These are phyloP conservation scores for Drosophila saltans DNA, from an alignment of 1,140 invertebrate genomes.

Conservation along the genomic window DNA sequence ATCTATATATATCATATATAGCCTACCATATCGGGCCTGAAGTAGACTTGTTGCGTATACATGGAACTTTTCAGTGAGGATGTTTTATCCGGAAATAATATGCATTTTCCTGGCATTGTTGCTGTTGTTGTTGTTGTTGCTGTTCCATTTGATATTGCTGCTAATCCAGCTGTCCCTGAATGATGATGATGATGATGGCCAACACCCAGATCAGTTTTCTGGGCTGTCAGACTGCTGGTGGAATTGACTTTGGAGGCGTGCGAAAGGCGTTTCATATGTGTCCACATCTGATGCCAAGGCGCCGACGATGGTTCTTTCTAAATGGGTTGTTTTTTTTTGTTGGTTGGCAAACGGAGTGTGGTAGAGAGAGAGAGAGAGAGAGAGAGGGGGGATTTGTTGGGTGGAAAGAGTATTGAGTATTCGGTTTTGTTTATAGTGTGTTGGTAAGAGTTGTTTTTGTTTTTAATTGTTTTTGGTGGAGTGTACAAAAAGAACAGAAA, in stretches of 20 bases:
- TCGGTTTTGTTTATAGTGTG: conserved; percentile 41
- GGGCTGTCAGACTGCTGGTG: conserved; percentile 76
- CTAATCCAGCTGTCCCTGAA: conserved; percentile 48
- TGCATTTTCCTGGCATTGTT: conserved; percentile 67
- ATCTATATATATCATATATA: conserved; percentile 48
- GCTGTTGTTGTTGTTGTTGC: conserved; percentile 25
- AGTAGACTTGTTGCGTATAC: conserved; percentile 79
- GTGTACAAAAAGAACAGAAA: conserved; percentile 75
- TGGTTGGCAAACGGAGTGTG: conserved; percentile 15
- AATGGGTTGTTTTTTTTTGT: conserved; percentile 45
- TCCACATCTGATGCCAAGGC: conserved; percentile 82
- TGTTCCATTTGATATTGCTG: neutral
- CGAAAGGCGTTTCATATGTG: conserved; percentile 82
- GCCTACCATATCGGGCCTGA: conserved; percentile 82
- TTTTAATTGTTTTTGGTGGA: conserved; percentile 29
- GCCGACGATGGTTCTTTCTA: conserved; percentile 69
- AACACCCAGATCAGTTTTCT: conserved; percentile 77
- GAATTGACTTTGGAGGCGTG: conserved; percentile 82
- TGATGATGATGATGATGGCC: conserved; percentile 49
- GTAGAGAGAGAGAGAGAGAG: conserved; percentile 15
- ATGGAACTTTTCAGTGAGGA: conserved; percentile 77
- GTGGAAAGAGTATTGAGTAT: conserved; percentile 31
- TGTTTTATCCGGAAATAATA: conserved; percentile 78
- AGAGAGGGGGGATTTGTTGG: conserved; percentile 32
- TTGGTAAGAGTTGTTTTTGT: conserved; percentile 31